Evolutionary conservation across 2,888 invertebrate genomes (phyloP), one percentile per base, ranked within the genome.

Genomic region (Plemyria rubiginata): DNA sequence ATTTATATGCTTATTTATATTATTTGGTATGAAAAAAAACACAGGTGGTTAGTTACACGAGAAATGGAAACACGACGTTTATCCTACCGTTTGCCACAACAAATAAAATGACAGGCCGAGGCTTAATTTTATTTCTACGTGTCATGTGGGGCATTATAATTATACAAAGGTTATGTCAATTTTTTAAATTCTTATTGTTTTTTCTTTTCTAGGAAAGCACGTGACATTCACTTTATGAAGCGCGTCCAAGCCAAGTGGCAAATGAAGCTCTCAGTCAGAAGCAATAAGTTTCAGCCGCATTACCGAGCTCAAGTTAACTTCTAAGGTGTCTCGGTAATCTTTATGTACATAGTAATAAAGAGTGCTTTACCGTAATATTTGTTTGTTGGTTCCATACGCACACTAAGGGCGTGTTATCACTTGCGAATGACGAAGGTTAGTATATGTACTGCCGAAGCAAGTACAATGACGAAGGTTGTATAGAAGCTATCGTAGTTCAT

Each of bases 221-320:
- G 96, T 54, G 98, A 98, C 86, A 95, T 98, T 56, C 96, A 96
- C 80, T 96, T 95, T 77, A 96, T 98, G 96, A 96, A 96, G 78
- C 94, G 96, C 48, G 92, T 96, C 3, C 96, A 97, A 71, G 94
- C 96, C 0, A 97, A 96, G 84, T 95, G 95, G 93, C 94, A 94
- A 69, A 95, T 96, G 88, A 95, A 96, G 80, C 84, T 98, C 52
- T 96, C 96, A n/a, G 85, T 96, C 52, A 96, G 95, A 81, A 95
- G 94, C 4, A 98, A 98, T 82, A 97, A 97, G 86, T 91, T 98
- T 69, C 97, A 97, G 85, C 94, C 93, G 70, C 96, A 98, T 91
- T 97, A 95, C 86, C 94, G 98, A 72, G 93, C 93, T 60, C 98
- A 98, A 94, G 95, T 97, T 65, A 95, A 96, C 78, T 97, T 96